Conservation (phyloP, 2,797 vertebrate genomes). For the Nasua narica region DNA sequence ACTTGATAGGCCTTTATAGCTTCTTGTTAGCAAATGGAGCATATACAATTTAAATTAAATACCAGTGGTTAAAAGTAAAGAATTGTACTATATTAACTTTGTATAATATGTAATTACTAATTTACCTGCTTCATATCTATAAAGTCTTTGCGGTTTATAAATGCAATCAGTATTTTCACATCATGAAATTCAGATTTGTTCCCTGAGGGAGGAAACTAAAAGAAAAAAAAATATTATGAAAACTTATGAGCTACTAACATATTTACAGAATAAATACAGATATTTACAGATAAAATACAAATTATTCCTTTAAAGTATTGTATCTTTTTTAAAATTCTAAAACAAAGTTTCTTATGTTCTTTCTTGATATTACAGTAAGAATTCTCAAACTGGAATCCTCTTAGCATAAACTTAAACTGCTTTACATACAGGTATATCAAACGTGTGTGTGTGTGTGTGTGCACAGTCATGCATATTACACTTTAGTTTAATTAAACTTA, state of each 20-base stretch:
- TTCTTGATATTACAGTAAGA: neutral
- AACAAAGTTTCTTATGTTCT: neutral
- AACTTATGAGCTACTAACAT: neutral
- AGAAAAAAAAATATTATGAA: conserved; percentile 58
- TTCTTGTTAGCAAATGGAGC: neutral
- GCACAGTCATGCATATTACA: neutral
- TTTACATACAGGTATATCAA: neutral
- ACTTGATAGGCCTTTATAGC: neutral
- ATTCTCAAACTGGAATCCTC: neutral
- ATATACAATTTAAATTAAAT: conserved; percentile 10
- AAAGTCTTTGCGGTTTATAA: conserved; percentile 89
- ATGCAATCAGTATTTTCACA: conserved; percentile 89
- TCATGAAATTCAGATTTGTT: conserved; percentile 87
- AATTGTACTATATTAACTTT: neutral
- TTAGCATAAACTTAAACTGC: conserved; percentile 3
- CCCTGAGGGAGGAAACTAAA: conserved; percentile 85
- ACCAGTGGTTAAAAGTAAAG: neutral
- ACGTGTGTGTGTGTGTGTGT: neutral
- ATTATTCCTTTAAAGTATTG: conserved; percentile 8
- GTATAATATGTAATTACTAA: conserved; percentile 39
- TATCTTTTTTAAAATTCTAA: conserved; percentile 11
- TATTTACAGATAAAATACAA: too few species aligned
- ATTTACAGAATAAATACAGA: conserved; percentile 42
- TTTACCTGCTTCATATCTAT: conserved; percentile 88
- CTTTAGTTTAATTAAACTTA: neutral